Base-by-base conservation (phyloP, 2,888 invertebrate genomes). In the Phanerotoma sp. region DNA sequence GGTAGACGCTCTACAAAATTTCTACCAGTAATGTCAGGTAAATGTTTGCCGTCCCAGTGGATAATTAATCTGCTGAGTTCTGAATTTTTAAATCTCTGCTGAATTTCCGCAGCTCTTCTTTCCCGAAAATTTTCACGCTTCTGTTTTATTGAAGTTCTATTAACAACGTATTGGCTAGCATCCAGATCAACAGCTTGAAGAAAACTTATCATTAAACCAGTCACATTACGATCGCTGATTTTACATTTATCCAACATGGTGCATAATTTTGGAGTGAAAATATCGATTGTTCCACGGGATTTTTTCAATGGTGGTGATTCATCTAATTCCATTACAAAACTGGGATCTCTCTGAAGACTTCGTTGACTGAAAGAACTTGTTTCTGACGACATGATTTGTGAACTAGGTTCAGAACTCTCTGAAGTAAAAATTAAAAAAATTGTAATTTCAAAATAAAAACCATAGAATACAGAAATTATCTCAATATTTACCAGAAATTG, bases 141-240 rank as follows among this genome's bases (percentile, higher is more conserved):
- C 16, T 44, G 44, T 44, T 28, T 44, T 44, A 44, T 44, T 22
- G 44, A 44, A 9, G 44, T 44, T 44, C 28, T 18, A 44, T 44
- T 44, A 25, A 44, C 25, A 22, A 44, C 13, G 28, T 44, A 44
- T 18, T 44, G 44, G 35, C 35, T n/a, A n/a, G n/a, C n/a, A n/a
- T n/a, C n/a, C n/a, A n/a, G n/a, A n/a, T n/a, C n/a, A n/a, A n/a
- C n/a, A n/a, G n/a, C n/a, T n/a, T n/a, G n/a, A n/a, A n/a, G n/a
- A n/a, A n/a, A n/a, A n/a, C n/a, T n/a, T n/a, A n/a, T n/a, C n/a
- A n/a, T n/a, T n/a, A n/a, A n/a, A n/a, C n/a, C n/a, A n/a, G n/a
- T n/a, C n/a, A n/a, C n/a, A n/a, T n/a, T n/a, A n/a, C n/a, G n/a
- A n/a, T n/a, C n/a, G n/a, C n/a, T n/a, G n/a, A n/a, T n/a, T n/a